A percentile compares a stretch with the other conserved stretches of the same genome.
Evolutionary conservation across 2,888 invertebrate species (phyloP).

Genomic region (Acanthacorydalis orientalis): DNA sequence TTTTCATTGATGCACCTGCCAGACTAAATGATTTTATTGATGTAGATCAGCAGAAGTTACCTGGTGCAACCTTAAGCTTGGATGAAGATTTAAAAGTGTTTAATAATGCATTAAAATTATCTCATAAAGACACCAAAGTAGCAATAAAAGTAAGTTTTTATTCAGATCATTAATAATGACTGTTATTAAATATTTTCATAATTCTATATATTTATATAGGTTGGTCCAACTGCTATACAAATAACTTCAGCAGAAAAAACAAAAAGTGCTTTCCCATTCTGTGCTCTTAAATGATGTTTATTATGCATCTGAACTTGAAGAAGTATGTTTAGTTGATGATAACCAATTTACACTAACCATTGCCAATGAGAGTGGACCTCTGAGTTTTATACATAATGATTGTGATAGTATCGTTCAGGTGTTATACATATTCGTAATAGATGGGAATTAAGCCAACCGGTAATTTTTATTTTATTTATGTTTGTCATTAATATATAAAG

Average conservation of each 20-base stretch:
- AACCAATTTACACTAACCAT: conserved; percentile 96
- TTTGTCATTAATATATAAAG: neutral
- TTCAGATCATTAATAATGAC: neutral
- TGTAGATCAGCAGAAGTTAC: conserved; percentile 83
- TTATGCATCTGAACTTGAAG: conserved; percentile 96
- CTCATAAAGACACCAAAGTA: conserved; percentile 95
- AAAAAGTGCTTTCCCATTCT: conserved; percentile 81
- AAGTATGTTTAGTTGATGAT: conserved; percentile 90
- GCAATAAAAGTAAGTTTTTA: conserved; percentile 60
- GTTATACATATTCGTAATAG: conserved; percentile 93
- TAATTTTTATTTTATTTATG: conserved; percentile 17
- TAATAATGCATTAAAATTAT: conserved; percentile 84
- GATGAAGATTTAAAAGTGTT: conserved; percentile 95
- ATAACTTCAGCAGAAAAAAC: conserved; percentile 93
- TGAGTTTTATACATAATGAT: conserved; percentile 96
- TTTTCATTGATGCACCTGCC: conserved; percentile 83
- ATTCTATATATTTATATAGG: conserved; percentile 24
- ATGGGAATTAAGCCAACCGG: conserved; percentile 93
- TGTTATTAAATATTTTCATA: neutral
- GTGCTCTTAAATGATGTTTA: conserved; percentile 93
- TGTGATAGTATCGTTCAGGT: conserved; percentile 93
- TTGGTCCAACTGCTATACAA: conserved; percentile 91
- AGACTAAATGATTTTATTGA: conserved; percentile 81
- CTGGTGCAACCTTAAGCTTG: conserved; percentile 83
- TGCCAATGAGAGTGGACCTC: conserved; percentile 84